Conservation (phyloP, 2,797 vertebrate genomes). For the Cottoperca gobio region DNA sequence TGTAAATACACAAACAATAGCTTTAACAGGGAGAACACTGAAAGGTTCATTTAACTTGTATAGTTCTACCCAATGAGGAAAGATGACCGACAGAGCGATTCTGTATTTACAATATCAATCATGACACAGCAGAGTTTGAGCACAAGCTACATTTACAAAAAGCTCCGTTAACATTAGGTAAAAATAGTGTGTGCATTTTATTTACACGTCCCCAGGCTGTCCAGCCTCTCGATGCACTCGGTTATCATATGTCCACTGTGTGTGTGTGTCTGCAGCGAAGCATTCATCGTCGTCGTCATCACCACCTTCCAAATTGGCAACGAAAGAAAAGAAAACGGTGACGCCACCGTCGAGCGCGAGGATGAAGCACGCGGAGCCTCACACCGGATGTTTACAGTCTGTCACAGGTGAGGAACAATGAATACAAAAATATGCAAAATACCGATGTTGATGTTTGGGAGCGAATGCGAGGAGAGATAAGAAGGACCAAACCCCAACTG, state of each 20-base stretch:
- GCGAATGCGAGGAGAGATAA: slow-evolving; percentile 14
- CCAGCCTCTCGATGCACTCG: slow-evolving; percentile 68
- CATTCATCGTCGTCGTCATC: slow-evolving; percentile 43
- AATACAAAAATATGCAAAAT: slow-evolving; percentile 82
- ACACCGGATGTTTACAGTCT: slow-evolving; percentile 46
- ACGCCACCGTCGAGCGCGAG: slow-evolving; percentile 55
- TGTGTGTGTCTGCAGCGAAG: slow-evolving; percentile 64
- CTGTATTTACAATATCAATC: slow-evolving; percentile 89
- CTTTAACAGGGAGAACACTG: slow-evolving; percentile 76
- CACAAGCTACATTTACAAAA: slow-evolving; percentile 92
- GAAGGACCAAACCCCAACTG: slow-evolving; percentile 46
- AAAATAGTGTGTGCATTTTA: slow-evolving; percentile 85
- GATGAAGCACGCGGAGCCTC: slow-evolving; percentile 77
- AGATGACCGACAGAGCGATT: slow-evolving; percentile 79
- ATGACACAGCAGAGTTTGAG: slow-evolving; percentile 89
- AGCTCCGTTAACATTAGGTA: slow-evolving; percentile 81
- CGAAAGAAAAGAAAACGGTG: slow-evolving; percentile 60
- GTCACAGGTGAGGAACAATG: slow-evolving; percentile 67
- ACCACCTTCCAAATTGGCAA: slow-evolving; percentile 59
- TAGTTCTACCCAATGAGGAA: slow-evolving; percentile 83
- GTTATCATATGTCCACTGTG: slow-evolving; percentile 61
- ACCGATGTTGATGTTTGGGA: slow-evolving; percentile 54
- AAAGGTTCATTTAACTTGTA: slow-evolving; percentile 75
- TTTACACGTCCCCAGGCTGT: slow-evolving; percentile 74
- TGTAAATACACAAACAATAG: slow-evolving; percentile 70